A percentile compares a stretch with the other conserved stretches of the same genome.
These are phyloP conservation scores for Halocynthia aurantium DNA, from an alignment of 23 tunicate species.

Conservation along the genomic window DNA sequence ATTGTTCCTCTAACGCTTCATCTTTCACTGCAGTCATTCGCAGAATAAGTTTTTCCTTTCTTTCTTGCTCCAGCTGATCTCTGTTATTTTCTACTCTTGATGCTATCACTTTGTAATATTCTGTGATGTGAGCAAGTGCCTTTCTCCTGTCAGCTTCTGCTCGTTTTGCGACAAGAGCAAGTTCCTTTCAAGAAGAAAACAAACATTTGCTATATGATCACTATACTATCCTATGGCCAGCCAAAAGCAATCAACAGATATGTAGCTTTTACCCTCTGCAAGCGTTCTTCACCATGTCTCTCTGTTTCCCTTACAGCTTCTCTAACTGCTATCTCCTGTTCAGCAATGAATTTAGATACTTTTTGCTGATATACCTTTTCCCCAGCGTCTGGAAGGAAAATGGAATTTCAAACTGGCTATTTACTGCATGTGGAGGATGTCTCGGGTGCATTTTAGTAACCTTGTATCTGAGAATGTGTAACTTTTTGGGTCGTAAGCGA, in stretches of 20 bases:
- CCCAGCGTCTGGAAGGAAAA: slow-evolving; percentile 24
- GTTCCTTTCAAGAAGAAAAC: not conserved
- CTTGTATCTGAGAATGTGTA: slow-evolving; percentile 45
- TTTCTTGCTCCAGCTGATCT: slow-evolving; percentile 39
- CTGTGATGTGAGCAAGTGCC: slow-evolving; percentile 24
- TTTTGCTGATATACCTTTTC: slow-evolving; percentile 24
- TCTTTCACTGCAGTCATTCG: slow-evolving; percentile 34
- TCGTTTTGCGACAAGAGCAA: not conserved
- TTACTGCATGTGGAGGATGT: not conserved
- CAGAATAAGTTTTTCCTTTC: slow-evolving; percentile 20
- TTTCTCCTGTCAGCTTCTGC: slow-evolving; percentile 31
- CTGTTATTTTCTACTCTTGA: slow-evolving; percentile 22
- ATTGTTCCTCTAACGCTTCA: slow-evolving; percentile 51
- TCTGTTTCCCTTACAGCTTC: slow-evolving; percentile 31
- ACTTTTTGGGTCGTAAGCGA: slow-evolving; percentile 55
- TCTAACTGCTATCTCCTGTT: slow-evolving; percentile 30
- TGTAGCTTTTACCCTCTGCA: not conserved
- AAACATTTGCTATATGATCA: not conserved
- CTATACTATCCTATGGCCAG: not conserved
- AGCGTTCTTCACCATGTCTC: slow-evolving; percentile 9
- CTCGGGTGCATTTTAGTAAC: not conserved
- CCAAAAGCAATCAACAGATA: not conserved
- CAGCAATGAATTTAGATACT: slow-evolving; percentile 13
- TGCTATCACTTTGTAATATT: slow-evolving; percentile 33
- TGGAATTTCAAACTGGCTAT: not conserved